These are phyloP conservation scores for Neoascia interrupta DNA, from an alignment of 2,888 invertebrate species.

Conservation along the genomic window DNA sequence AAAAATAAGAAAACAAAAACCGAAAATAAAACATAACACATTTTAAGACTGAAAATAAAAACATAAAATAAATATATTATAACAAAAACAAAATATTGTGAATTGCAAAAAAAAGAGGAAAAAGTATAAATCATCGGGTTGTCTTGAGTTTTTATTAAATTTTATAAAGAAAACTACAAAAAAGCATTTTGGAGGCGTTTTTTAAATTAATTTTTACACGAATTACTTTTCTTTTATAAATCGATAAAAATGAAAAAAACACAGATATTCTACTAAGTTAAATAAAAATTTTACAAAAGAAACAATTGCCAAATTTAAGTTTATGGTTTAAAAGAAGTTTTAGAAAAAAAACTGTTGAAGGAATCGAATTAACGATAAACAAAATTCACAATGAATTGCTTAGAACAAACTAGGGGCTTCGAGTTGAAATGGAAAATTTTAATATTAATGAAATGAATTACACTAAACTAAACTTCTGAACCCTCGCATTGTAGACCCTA, in stretches of 20 bases:
- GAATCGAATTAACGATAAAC: no score
- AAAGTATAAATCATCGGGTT: slow-evolving; percentile 32
- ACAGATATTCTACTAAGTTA: no score
- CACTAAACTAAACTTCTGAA: no score
- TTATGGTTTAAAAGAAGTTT: no score
- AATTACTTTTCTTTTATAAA: slow-evolving; percentile 17
- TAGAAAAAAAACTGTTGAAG: no score
- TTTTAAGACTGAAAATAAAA: slow-evolving; percentile 66
- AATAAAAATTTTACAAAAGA: no score
- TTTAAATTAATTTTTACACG: not conserved
- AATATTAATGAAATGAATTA: no score
- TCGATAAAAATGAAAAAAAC: not conserved
- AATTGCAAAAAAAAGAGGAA: slow-evolving; percentile 31
- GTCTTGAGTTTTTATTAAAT: slow-evolving; percentile 5
- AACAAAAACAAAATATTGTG: slow-evolving; percentile 40
- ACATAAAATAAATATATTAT: slow-evolving; percentile 23
- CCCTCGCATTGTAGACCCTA: no score
- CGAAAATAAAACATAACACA: slow-evolving; percentile 43
- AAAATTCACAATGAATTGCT: no score
- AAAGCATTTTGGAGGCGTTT: slow-evolving; percentile 14
- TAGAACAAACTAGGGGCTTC: no score
- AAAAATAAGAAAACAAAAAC: slow-evolving; percentile 6
- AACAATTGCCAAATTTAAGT: no score
- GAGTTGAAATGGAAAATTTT: no score
- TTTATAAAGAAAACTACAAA: not conserved